Base-by-base conservation (phyloP, 2,797 vertebrate species). In the Argya squamiceps region DNA sequence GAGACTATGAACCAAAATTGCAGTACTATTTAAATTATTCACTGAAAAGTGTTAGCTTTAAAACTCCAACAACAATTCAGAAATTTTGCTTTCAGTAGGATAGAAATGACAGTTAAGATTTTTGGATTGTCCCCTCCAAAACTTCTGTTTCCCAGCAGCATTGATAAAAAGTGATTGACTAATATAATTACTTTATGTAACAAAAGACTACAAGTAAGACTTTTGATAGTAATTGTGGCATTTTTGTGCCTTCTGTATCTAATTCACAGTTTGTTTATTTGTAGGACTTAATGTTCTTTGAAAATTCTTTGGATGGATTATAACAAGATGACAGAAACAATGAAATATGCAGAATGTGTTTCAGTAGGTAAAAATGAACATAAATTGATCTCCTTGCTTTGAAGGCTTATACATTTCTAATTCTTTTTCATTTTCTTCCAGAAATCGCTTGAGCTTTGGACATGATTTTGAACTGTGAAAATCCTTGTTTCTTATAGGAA, bases 271-370 rank as follows among this genome's bases (percentile, higher is more conserved):
- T 95, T 97, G 91, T 98, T 97, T 98, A 93, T 97, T 98, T 98
- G 87, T 95, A 98, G 98, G 98, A 98, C 83, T 97, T 98, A 96
- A 98, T 98, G 98, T 98, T 98, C 97, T 98, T 98, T 97, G 98
- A 98, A 96, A 98, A 98, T 26, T 98, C 98, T 56, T 97, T 98
- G 94, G 97, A 98, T 96, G 97, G 97, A 97, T 97, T 98, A 91
- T 98, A 97, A 97, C 77, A 97, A 96, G 92, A 97, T 89, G 96
- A 97, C 56, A 86, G 95, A 96, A 97, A 91, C 93, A 97, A 96
- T 97, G 93, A 98, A 97, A 97, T 97, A 98, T 97, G 94, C 97
- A 97, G 92, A 96, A 93, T 53, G 20, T 92, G 84, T 96, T 97
- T 95, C 96, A 94, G 97, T 97, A 98, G 98, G 98, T 98, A 98